These are phyloP conservation scores for Ailuropoda melanoleuca DNA, from an alignment of 2,113 vertebrate species.

Conservation along the genomic window DNA sequence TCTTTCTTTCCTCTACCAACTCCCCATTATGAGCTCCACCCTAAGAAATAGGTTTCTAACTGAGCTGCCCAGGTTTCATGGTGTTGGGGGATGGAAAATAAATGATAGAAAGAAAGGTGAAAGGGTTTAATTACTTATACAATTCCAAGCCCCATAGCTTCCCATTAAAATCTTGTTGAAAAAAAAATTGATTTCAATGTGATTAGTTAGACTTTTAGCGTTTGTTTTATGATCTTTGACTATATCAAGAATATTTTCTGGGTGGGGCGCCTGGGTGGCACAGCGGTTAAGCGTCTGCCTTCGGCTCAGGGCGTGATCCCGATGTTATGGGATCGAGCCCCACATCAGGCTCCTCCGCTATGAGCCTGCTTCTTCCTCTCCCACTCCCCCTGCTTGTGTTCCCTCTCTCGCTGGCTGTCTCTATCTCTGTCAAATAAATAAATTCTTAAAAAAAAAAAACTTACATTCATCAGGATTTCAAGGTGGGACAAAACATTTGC, in stretches of 20 bases:
- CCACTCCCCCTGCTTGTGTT: no score
- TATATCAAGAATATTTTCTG: not conserved
- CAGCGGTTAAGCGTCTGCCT: no score
- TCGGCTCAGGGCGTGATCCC: no score
- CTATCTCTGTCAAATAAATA: no score
- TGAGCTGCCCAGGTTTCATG: not conserved
- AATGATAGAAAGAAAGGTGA: not conserved
- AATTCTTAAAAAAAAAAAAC: no score
- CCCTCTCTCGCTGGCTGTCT: no score
- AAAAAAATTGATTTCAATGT: not conserved
- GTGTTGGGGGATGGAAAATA: not conserved
- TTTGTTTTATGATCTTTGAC: conserved; percentile 33
- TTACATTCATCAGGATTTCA: not conserved
- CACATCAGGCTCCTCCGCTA: no score
- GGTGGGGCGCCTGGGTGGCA: no score
- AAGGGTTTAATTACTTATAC: not conserved
- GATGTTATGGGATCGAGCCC: no score
- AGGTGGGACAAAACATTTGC: not conserved
- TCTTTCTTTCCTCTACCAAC: not conserved
- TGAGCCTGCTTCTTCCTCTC: no score
- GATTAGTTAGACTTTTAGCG: not conserved
- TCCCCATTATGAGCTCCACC: not conserved
- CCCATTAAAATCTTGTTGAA: conserved; percentile 17
- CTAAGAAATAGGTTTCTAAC: not conserved
- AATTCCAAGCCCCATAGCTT: not conserved